Evolutionary conservation across 2,888 invertebrate genomes (phyloP).

Genomic region (Perdita meconis): DNA sequence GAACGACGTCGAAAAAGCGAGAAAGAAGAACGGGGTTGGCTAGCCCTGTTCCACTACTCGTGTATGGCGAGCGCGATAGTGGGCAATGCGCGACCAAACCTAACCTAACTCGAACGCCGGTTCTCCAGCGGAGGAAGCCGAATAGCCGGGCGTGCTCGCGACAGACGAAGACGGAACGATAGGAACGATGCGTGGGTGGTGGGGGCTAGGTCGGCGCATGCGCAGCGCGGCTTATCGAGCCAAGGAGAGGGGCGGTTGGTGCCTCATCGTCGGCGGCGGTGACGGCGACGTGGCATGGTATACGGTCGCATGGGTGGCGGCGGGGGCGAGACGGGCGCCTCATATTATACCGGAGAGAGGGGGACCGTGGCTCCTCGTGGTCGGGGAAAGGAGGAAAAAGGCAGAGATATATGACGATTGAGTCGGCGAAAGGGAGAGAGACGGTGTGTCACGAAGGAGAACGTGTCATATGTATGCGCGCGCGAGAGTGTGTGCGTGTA

Average conservation of each 20-base stretch:
- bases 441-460: constrained; percentile 35
- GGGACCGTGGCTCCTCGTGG: constrained; percentile 57
- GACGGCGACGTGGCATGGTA: constrained; percentile 68
- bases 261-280: constrained; percentile 76
- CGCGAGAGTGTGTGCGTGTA: too few relatives aligned
- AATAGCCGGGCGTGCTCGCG: constrained; percentile 55
- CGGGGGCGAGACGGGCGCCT: constrained; percentile 54
- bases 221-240: constrained; percentile 75
- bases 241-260: constrained; percentile 74
- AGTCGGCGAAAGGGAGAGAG: constrained; percentile 13
- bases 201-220: constrained; percentile 77
- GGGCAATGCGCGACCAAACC: constrained; percentile 76
- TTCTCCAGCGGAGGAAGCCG: constrained; percentile 74
- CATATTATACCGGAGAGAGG: constrained; percentile 55
- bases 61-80: constrained; percentile 69
- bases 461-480: too few relatives aligned
- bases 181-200: constrained; percentile 77
- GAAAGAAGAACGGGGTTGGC: constrained; percentile 58
- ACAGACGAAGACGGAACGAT: constrained; percentile 52
- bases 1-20: constrained; percentile 47
- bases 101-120: constrained; percentile 80
- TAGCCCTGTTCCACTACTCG: constrained; percentile 82
- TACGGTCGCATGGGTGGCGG: constrained; percentile 58
- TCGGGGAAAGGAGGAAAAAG: constrained; percentile 48
- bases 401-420: constrained; percentile 18